phyloP scores from a whole-genome alignment of 2,888 invertebrate species.

The Helleia helle region DNA sequence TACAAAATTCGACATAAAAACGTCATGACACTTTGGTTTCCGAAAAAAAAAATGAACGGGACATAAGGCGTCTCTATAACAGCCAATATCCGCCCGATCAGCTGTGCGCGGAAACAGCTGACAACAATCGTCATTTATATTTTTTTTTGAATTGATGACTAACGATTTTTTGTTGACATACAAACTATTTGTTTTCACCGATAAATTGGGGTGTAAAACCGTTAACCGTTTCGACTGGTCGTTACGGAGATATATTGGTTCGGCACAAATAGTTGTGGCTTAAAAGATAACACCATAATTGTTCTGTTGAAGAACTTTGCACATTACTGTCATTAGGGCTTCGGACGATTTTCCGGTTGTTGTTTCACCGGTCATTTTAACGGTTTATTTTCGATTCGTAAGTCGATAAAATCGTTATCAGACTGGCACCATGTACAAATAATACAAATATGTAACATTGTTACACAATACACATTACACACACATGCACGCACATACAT shows the following conservation, averaged over 20 bases:
- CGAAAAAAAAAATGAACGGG: slow-evolving; percentile 26
- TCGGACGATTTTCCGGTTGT: no score
- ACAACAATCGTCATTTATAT: slow-evolving; percentile 44
- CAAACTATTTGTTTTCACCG: slow-evolving; percentile 15
- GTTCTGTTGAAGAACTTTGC: neutral
- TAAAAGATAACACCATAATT: neutral
- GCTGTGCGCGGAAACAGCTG: slow-evolving; percentile 70
- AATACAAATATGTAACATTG: no score
- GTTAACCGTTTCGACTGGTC: slow-evolving; percentile 9
- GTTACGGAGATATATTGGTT: neutral
- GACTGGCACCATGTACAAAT: no score
- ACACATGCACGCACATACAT: no score
- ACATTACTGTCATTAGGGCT: neutral
- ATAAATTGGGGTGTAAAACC: slow-evolving; percentile 10
- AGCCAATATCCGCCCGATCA: slow-evolving; percentile 71
- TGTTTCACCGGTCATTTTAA: no score
- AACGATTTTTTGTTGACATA: slow-evolving; percentile 28
- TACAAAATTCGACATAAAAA: neutral
- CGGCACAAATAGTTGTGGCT: neutral
- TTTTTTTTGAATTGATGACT: slow-evolving; percentile 26
- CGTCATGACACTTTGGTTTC: neutral
- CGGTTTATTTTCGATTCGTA: no score
- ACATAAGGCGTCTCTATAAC: slow-evolving; percentile 42
- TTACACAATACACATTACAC: no score
- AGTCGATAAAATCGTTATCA: no score